Percentiles rank a stretch among this genome's conserved stretches.
Evolutionary conservation across 1,140 invertebrate genomes (phyloP).

Genomic region (Heterodera schachtii): DNA sequence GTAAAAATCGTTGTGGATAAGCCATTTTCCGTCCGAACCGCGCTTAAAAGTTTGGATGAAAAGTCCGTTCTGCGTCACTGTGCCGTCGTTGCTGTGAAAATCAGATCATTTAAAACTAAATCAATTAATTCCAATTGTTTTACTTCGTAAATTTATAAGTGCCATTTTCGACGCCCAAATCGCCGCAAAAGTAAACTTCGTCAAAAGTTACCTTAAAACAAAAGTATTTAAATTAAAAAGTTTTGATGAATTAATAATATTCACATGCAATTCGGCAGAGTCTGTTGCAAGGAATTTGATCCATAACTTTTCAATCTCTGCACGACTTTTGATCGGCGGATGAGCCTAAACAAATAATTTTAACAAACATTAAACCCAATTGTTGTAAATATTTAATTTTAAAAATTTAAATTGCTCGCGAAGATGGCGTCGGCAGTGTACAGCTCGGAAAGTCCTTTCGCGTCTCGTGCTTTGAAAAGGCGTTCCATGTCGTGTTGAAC

Average conservation of each 20-base stretch:
- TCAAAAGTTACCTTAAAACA: neutral
- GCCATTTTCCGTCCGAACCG: neutral
- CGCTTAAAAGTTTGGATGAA: neutral
- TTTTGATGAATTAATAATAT: neutral
- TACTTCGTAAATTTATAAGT: neutral
- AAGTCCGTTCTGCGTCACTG: neutral
- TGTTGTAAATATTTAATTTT: neutral
- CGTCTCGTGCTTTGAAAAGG: neutral
- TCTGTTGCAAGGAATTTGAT: neutral
- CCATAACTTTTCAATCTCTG: neutral
- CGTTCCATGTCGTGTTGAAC: neutral
- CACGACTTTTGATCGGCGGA: neutral
- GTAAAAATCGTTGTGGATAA: constrained; percentile 1
- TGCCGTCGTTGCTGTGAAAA: neutral
- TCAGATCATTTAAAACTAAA: neutral
- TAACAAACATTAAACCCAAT: neutral
- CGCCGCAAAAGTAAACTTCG: neutral
- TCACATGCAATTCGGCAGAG: neutral
- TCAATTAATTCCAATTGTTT: neutral
- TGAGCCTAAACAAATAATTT: neutral
- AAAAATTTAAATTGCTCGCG: constrained; percentile 1
- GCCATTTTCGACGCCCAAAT: constrained; percentile 2
- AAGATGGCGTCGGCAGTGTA: neutral
- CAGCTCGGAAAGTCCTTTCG: neutral
- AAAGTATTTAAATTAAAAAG: neutral